Base-by-base conservation (phyloP, 2,797 vertebrate genomes). In the Rhinichthys osculus region DNA sequence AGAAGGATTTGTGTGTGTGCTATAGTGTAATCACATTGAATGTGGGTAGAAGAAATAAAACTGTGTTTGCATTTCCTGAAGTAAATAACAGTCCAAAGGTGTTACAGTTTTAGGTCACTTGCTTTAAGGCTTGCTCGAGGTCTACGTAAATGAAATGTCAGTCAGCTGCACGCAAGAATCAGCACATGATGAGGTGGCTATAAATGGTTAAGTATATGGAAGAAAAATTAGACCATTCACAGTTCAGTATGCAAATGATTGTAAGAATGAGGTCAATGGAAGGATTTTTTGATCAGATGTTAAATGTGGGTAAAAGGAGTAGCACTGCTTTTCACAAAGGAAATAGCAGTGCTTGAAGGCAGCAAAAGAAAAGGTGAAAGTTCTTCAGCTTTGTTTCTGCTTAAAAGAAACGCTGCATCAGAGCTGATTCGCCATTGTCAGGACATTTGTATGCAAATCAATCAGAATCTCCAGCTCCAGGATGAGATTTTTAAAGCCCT, bases 51-150 rank as follows among this genome's bases (percentile, higher is more conserved):
- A n/a, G 27, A 70, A 59, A 47, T 35, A 5, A 30, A 38, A 35
- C 21, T 71, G 47, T 42, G 44, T 79, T 62, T 33, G 40, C 64
- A 70, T 78, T 59, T 70, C 52, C 76, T 85, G 14, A 57, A 71
- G 52, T 27, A 71, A 67, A 78, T 42, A 17, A 1, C 40, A 17
- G 66, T 71, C 52, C 66, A 14, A 38, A 69, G 1, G 70, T 50
- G 81, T 23, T 69, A 19, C n/a, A 33, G 33, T 54, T 84, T 57
- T 40, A 44, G 64, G 64, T 69, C 64, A 69, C 50, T 59, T 54
- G 38, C 35, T 78, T 78, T 54, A 42, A 69, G 23, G 57, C 71
- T 64, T 23, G 82, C 71, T 64, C 33, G 33, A 21, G 54, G 50
- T 50, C 13, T n/a, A 52, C 3, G 1, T 72, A 47, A 81, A 67